Evolutionary conservation across 2,888 invertebrate species (phyloP), one percentile per base, ranked within the genome.

Genomic region (Sialis lutaria): DNA sequence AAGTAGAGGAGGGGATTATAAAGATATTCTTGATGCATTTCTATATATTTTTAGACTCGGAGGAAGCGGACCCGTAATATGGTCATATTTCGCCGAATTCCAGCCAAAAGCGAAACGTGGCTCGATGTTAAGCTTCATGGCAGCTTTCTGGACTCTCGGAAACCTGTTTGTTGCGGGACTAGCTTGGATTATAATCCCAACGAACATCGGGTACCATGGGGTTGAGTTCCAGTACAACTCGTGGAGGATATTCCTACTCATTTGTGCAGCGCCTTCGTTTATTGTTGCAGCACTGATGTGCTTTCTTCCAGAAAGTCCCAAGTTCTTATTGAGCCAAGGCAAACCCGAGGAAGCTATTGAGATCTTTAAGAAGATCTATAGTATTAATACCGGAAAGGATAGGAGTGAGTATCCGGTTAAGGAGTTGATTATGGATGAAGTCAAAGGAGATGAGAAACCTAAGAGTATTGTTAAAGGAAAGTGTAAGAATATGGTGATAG

Each of bases 71-170:
- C 92, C 92, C 50, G 90, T 92, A 53, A 88, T 92, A 65, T 92
- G 91, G 87, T 87, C 91, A 22, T 92, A 92, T 67, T 92, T 89
- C 66, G 88, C 89, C 50, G 92, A 92, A 68, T 92, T 92, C 66
- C 91, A 92, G 67, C 90, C 91, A 48, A 89, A 87, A 67, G 74
- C 82, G 55, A 87, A 85, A 62, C 76, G 92, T 55, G 92, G 92
- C 45, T 83, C 87, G 46, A 91, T 91, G 90, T 70, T 92, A 56
- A 89, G 89, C 57, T 86, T 88, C 63, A 86, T 92, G 82, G 91
- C 92, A 49, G 90, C 90, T 46, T 92, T 91, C 67, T 92, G 92
- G 92, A 92, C 92, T 49, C 76, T 90, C 56, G 92, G 92, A 54
- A 91, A 91, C 64, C 73, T 92, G 54, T 83, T 91, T 60, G 91